phyloP scores from a whole-genome alignment of 2,113 vertebrate genomes.

The Typhlomys cinereus region DNA sequence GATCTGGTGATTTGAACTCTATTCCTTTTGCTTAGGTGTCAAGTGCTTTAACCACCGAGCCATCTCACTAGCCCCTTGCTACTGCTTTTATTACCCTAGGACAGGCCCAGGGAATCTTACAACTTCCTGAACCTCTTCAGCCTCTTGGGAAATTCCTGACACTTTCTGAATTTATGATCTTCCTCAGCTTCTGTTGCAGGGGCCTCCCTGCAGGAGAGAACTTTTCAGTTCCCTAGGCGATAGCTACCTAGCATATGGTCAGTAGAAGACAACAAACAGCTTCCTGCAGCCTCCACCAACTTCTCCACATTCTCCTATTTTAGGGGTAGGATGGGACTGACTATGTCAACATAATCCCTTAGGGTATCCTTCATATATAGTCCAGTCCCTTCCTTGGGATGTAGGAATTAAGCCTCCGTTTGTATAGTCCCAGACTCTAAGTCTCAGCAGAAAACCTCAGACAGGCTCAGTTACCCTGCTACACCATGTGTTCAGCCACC shows the following conservation, averaged over 20 bases:
- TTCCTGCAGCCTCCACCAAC: neutral
- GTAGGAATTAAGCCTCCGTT: neutral
- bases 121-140: neutral
- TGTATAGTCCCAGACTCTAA: neutral
- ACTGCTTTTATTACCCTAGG: neutral
- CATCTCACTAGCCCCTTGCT: too few species aligned
- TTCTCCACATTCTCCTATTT: neutral
- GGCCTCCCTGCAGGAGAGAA: neutral
- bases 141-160: neutral
- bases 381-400: neutral
- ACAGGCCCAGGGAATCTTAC: neutral
- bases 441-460: neutral
- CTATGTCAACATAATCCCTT: neutral
- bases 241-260: neutral
- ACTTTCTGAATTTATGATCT: too few species aligned
- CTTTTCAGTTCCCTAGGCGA: neutral
- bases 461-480: too few species aligned
- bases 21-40: too few species aligned
- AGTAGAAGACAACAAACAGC: too few species aligned
- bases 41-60: too few species aligned
- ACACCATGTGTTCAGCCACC: too few species aligned
- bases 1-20: too few species aligned
- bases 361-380: neutral
- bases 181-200: neutral
- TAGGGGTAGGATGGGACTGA: neutral